Base-by-base conservation (phyloP, 2,113 vertebrate species). In the Dipodomys merriami region DNA sequence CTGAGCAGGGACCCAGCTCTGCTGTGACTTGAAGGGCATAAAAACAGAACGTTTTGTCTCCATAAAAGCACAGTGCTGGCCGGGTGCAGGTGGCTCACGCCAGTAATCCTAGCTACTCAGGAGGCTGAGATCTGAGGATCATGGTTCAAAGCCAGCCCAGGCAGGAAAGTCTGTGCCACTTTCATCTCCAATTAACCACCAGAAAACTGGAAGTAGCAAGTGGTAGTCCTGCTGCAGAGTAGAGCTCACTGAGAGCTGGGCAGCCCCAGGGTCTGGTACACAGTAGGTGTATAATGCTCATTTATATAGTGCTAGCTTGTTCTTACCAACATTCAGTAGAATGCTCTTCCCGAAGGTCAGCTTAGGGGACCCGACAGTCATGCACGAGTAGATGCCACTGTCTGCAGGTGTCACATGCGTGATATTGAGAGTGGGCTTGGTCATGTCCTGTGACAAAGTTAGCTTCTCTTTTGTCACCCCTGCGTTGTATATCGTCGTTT, bases 331-430 rank as follows among this genome's bases (percentile, higher is more conserved):
- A 0, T 0, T 22, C 7, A 98, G 97, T 44, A 0, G 46, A 6
- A 95, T 98, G 25, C 97, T 96, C 0, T 0, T 92, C 67, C 98
- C 97, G 74, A 98, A 96, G 68, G 64, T 7, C 35, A 98, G 91
- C 86, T 92, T 27, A 0, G 92, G 96, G 44, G 62, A 62, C 74
- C 89, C 91, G 19, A 95, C 8, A 9, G 69, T 1, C 19, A 97
- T 96, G 92, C 98, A 98, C 97, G 97, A 97, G 69, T 99, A 99
- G 78, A 91, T 23, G 39, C 98, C 99, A 0, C 93, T 93, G 86
- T 99, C 99, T 0, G 91, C 87, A 49, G 83, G 23, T 4, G 83
- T 83, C 87, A 98, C 69, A 0, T 5, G 30, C 0, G 0, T 77
- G 91, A 99, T 96, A 0, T 46, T 97, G 27, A 99, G 96, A 0